Evolutionary conservation across 2,888 invertebrate species (phyloP).

Genomic region (Sycophila texana): DNA sequence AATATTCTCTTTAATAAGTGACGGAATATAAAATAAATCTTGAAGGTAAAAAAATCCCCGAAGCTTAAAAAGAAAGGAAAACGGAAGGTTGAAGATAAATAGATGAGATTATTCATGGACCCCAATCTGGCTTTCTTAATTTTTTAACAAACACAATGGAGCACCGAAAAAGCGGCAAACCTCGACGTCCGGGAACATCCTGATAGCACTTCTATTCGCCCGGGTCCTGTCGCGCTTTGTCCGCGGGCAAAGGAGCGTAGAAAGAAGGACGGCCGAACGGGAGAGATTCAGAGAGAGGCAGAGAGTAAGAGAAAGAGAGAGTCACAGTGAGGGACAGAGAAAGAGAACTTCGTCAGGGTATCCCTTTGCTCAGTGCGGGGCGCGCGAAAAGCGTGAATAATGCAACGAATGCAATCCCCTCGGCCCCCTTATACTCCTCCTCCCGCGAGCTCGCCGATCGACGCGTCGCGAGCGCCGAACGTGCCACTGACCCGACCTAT

Average conservation of each 20-base stretch:
- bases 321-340: too few species aligned
- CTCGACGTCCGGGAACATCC: neutral
- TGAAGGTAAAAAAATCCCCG: too few species aligned
- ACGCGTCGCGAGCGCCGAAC: slow-evolving; percentile 22
- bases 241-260: too few species aligned
- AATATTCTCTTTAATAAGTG: too few species aligned
- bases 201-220: too few species aligned
- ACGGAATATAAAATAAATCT: too few species aligned
- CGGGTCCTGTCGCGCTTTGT: too few species aligned
- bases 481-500: slow-evolving; percentile 55
- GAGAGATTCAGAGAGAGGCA: neutral
- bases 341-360: neutral
- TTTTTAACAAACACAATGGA: neutral
- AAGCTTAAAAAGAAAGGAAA: too few species aligned
- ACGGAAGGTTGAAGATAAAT: too few species aligned
- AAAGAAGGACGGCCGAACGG: too few species aligned
- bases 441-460: neutral
- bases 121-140: too few species aligned
- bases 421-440: neutral
- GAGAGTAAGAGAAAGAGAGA: neutral
- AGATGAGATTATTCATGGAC: too few species aligned
- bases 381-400: slow-evolving; percentile 46
- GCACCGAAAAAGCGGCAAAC: neutral
- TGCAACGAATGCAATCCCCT: slow-evolving; percentile 46
- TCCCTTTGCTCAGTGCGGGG: slow-evolving; percentile 6